Conservation (phyloP, 2,113 vertebrate species). For the Spermophilus dauricus region DNA sequence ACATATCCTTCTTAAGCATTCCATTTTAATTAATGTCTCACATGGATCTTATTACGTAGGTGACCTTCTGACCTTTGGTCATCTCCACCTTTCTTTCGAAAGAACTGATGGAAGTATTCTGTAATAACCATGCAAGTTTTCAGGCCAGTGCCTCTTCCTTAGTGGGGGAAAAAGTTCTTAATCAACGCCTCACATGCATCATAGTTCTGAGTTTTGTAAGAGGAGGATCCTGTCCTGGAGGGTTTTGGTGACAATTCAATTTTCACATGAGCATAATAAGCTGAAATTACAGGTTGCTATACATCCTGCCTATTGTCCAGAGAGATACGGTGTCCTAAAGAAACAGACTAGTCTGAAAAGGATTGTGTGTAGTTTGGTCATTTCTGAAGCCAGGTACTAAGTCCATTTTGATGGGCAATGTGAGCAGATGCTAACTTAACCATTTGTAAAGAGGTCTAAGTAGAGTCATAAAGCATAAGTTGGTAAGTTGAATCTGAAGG, state of each 20-base stretch:
- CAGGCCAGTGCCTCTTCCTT: constrained; percentile 65
- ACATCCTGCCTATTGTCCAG: constrained; percentile 67
- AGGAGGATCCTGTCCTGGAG: constrained; percentile 75
- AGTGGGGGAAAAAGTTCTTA: constrained; percentile 28
- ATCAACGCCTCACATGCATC: constrained; percentile 71
- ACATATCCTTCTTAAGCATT: constrained; percentile 73
- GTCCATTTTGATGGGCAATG: constrained; percentile 4
- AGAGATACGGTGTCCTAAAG: constrained; percentile 49
- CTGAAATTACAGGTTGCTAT: constrained; percentile 75
- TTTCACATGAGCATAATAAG: constrained; percentile 79
- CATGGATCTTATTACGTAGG: constrained; percentile 69
- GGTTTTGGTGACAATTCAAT: constrained; percentile 74
- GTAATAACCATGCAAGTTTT: constrained; percentile 67
- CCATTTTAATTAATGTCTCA: constrained; percentile 81
- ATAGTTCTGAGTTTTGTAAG: constrained; percentile 78
- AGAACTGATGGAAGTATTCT: constrained; percentile 76
- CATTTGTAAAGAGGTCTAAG: background rate
- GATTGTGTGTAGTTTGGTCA: background rate
- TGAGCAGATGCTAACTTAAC: constrained; percentile 13
- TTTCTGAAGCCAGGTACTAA: constrained; percentile 44
- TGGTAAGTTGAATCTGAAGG: constrained; percentile 33
- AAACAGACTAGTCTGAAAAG: constrained; percentile 65
- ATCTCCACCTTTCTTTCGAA: constrained; percentile 82
- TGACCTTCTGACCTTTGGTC: constrained; percentile 81
- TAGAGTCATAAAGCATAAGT: background rate